Evolutionary conservation across 2,113 vertebrate species (phyloP).

Genomic region (Vulpes ferrilata): DNA sequence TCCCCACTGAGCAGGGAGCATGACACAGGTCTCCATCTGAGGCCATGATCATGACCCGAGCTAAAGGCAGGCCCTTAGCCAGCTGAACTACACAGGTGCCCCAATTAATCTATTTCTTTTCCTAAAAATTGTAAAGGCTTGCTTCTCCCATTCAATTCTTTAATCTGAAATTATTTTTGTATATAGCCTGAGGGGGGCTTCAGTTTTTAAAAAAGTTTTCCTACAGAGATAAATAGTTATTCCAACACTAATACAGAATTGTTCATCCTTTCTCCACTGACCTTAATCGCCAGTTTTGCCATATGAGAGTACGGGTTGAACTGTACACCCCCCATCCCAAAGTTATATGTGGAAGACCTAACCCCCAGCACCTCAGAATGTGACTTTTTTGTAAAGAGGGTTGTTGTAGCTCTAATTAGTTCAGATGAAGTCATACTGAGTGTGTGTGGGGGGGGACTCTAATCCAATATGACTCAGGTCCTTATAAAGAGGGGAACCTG

Average conservation of each 20-base stretch:
- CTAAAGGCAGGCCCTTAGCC: too few species aligned
- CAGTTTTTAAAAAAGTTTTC: not conserved
- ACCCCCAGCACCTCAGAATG: too few species aligned
- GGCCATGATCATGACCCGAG: too few species aligned
- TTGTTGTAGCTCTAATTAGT: not conserved
- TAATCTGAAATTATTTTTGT: not conserved
- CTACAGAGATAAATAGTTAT: not conserved
- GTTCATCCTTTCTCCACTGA: not conserved
- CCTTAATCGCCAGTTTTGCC: not conserved
- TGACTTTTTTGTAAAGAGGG: not conserved
- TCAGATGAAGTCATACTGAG: not conserved
- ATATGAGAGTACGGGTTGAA: not conserved
- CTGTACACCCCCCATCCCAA: not conserved
- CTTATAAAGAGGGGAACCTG: not conserved
- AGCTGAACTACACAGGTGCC: too few species aligned
- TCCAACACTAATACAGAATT: not conserved
- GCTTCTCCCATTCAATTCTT: not conserved
- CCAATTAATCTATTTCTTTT: not conserved
- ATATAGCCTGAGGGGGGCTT: not conserved
- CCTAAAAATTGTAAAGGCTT: not conserved
- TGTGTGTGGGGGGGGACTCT: not conserved
- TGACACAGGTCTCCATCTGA: too few species aligned
- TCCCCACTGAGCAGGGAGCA: too few species aligned
- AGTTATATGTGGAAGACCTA: too few species aligned
- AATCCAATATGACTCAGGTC: not conserved